Conservation (phyloP, 2,113 vertebrate genomes). For the Nesogale talazaci region DNA sequence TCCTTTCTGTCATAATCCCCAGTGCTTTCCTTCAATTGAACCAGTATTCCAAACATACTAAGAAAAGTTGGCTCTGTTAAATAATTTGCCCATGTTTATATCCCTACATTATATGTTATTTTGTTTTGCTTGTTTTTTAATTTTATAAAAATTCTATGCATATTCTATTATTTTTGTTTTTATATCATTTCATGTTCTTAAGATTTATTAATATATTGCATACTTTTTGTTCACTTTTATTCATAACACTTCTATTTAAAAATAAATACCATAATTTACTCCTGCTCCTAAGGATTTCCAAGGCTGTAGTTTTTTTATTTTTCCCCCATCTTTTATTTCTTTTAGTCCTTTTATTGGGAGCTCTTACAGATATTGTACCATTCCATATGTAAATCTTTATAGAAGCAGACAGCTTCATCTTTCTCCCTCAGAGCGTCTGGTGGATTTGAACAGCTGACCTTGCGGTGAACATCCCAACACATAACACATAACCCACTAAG, state of each 20-base stretch:
- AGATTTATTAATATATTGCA: slow-evolving; percentile 5
- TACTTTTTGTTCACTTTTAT: slow-evolving; percentile 24
- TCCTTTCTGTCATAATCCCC: background rate
- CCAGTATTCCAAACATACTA: background rate
- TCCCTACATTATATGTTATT: slow-evolving; percentile 5
- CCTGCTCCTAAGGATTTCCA: too few species aligned
- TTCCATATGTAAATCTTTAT: too few species aligned
- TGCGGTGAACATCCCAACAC: too few species aligned
- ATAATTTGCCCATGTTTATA: background rate
- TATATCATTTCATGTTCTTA: slow-evolving; percentile 18
- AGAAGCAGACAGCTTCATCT: too few species aligned
- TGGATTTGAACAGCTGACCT: too few species aligned
- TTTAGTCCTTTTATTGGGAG: too few species aligned
- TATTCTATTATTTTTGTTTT: slow-evolving; percentile 6
- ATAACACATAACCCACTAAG: too few species aligned
- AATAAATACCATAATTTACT: too few species aligned
- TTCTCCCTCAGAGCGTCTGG: too few species aligned
- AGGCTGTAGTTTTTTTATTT: too few species aligned
- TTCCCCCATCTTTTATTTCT: too few species aligned
- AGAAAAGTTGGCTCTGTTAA: background rate
- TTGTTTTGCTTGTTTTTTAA: slow-evolving; percentile 27
- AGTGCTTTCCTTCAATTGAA: background rate
- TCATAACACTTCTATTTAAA: background rate
- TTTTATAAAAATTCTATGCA: background rate
- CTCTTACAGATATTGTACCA: too few species aligned